A percentile compares a stretch with the other conserved stretches of the same genome.
Evolutionary conservation across 2,888 invertebrate genomes (phyloP).

Genomic region (Andrena marginata): DNA sequence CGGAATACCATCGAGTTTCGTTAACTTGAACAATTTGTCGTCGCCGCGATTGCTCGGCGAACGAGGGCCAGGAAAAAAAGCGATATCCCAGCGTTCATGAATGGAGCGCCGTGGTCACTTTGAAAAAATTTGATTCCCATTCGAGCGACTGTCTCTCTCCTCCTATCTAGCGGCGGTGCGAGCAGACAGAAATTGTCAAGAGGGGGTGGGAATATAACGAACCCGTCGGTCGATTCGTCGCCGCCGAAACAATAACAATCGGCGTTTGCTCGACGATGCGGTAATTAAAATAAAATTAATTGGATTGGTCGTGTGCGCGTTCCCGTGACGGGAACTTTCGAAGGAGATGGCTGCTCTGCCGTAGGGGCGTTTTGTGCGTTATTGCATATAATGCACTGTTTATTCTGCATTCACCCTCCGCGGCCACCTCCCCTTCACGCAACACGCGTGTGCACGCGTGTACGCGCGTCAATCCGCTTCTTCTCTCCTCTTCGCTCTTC

Average conservation of each 20-base stretch:
- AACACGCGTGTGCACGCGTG: background rate
- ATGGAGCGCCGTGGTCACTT: slow-evolving; percentile 21
- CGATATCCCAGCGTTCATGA: slow-evolving; percentile 18
- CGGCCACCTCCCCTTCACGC: slow-evolving; percentile 19
- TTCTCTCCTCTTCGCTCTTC: slow-evolving; percentile 58
- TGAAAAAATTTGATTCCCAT: slow-evolving; percentile 43
- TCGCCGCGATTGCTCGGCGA: background rate
- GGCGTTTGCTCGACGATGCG: slow-evolving; percentile 74
- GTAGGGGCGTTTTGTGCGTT: slow-evolving; percentile 77
- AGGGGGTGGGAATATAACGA: slow-evolving; percentile 67
- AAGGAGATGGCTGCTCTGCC: slow-evolving; percentile 72
- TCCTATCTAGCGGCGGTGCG: slow-evolving; percentile 26
- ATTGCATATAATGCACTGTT: slow-evolving; percentile 78
- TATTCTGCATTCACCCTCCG: slow-evolving; percentile 70
- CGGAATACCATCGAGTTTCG: too few species aligned
- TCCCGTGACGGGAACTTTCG: slow-evolving; percentile 67
- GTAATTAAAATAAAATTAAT: slow-evolving; percentile 83
- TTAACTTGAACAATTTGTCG: slow-evolving; percentile 28
- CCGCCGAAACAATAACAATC: slow-evolving; percentile 77
- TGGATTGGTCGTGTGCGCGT: slow-evolving; percentile 75
- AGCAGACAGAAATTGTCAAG: slow-evolving; percentile 47
- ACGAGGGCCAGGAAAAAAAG: background rate
- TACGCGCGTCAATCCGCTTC: slow-evolving; percentile 63
- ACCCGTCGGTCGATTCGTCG: slow-evolving; percentile 69
- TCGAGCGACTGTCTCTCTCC: background rate